Conservation (phyloP, 2,113 vertebrate species). For the Ciconia maguari region DNA sequence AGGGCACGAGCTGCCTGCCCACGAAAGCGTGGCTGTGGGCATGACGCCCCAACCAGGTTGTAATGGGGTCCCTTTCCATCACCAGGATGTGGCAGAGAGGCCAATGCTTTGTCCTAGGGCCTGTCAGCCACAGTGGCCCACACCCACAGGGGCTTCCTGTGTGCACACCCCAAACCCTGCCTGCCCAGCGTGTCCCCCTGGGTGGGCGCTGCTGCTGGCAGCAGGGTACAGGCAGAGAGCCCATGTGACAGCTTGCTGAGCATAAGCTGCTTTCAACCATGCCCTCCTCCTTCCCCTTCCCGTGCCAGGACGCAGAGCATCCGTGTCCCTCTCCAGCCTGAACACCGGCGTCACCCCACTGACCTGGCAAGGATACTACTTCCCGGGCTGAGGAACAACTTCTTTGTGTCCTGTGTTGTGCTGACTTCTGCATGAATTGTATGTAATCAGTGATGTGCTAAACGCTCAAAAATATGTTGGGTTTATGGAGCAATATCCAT, state of each 20-base stretch:
- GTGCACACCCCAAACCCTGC: background rate
- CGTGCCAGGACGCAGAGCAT: rapidly evolving
- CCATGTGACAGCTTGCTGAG: background rate
- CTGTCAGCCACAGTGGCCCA: rapidly evolving
- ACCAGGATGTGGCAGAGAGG: rapidly evolving
- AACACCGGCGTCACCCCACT: background rate
- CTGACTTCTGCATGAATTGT: background rate
- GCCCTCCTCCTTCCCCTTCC: too few species aligned
- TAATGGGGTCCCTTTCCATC: too few species aligned
- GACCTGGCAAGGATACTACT: background rate
- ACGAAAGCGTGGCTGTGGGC: rapidly evolving
- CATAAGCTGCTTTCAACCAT: rapidly evolving
- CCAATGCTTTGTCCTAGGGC: background rate
- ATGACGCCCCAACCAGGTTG: too few species aligned
- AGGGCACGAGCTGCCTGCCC: background rate
- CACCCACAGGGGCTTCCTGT: rapidly evolving
- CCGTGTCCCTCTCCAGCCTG: background rate
- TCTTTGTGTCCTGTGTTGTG: background rate
- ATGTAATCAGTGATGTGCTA: background rate
- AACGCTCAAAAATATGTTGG: rapidly evolving
- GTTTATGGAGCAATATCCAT: background rate
- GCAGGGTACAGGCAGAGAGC: background rate
- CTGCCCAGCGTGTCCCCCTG: background rate
- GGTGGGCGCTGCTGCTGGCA: background rate
- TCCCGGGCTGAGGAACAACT: background rate